A percentile compares a stretch with the other conserved stretches of the same genome.
Evolutionary conservation across 1,140 invertebrate species (phyloP).

Genomic region (Apis florea): DNA sequence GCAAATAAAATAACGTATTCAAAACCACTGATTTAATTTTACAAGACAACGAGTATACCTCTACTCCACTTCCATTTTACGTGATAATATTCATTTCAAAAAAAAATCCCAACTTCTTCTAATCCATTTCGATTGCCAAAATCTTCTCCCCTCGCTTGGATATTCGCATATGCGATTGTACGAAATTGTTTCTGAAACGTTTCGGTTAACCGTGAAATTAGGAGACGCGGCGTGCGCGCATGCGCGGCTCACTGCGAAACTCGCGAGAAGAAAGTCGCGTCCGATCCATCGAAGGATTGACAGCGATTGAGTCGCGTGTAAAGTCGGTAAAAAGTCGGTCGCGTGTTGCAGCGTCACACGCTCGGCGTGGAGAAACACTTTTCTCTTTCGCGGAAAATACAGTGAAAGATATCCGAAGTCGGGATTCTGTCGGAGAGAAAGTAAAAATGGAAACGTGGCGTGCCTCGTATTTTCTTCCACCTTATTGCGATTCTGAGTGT

Average conservation of each 20-base stretch:
- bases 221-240: too few relatives aligned
- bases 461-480: too few relatives aligned
- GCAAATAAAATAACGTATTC: too few relatives aligned
- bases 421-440: too few relatives aligned
- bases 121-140: background rate
- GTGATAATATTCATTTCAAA: too few relatives aligned
- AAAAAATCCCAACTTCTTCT: background rate
- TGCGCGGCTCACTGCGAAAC: background rate
- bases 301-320: background rate
- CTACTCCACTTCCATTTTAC: too few relatives aligned
- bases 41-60: too few relatives aligned
- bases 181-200: background rate
- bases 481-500: too few relatives aligned
- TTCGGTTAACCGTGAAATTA: slow-evolving; percentile 11
- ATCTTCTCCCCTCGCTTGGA: background rate
- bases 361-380: too few relatives aligned
- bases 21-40: too few relatives aligned
- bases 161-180: background rate
- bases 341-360: too few relatives aligned
- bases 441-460: too few relatives aligned
- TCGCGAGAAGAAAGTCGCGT: background rate
- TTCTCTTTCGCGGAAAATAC: background rate
- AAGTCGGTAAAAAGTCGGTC: background rate
- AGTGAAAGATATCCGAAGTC: background rate
- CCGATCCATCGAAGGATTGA: background rate